These are phyloP conservation scores for Gymnoscelis rufifasciata DNA, from an alignment of 2,888 invertebrate species.

Conservation along the genomic window DNA sequence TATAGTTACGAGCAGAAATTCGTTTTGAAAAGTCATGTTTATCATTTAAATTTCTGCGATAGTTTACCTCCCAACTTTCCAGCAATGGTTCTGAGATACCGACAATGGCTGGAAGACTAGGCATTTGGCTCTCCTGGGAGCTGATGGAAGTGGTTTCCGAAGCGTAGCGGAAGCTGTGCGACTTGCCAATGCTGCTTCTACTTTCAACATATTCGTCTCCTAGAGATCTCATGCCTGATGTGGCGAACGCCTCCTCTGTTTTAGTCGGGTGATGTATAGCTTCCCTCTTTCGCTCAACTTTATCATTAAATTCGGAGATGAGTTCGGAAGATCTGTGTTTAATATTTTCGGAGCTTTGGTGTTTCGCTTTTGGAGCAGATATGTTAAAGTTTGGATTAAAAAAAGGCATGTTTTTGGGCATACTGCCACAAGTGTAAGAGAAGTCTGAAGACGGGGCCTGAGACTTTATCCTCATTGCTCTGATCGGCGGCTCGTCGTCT, in stretches of 20 bases:
- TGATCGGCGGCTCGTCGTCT: slow-evolving; percentile 57
- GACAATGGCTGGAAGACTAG: slow-evolving; percentile 73
- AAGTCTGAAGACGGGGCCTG: slow-evolving; percentile 49
- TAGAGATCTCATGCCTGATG: slow-evolving; percentile 60
- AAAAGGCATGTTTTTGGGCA: slow-evolving; percentile 69
- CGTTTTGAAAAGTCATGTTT: slow-evolving; percentile 63
- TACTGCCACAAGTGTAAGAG: slow-evolving; percentile 63
- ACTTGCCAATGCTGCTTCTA: slow-evolving; percentile 82
- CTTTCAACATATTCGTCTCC: slow-evolving; percentile 68
- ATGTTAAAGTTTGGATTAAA: slow-evolving; percentile 61
- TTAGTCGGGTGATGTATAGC: slow-evolving; percentile 47
- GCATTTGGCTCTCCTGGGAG: slow-evolving; percentile 73
- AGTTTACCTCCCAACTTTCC: slow-evolving; percentile 76
- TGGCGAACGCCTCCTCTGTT: slow-evolving; percentile 60
- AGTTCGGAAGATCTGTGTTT: slow-evolving; percentile 64
- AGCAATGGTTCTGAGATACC: slow-evolving; percentile 73
- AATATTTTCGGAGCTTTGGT: slow-evolving; percentile 66
- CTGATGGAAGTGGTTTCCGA: slow-evolving; percentile 72
- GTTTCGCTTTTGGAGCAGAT: slow-evolving; percentile 67
- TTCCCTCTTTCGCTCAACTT: slow-evolving; percentile 53
- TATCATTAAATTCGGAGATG: slow-evolving; percentile 57
- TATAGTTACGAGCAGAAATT: slow-evolving; percentile 66
- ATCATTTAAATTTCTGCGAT: slow-evolving; percentile 65
- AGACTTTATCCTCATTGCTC: slow-evolving; percentile 59
- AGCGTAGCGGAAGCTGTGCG: slow-evolving; percentile 84